A percentile compares a stretch with the other conserved stretches of the same genome.
These are phyloP conservation scores for Drosophila sp. DNA, from an alignment of 1,140 invertebrate genomes.

Conservation along the genomic window DNA sequence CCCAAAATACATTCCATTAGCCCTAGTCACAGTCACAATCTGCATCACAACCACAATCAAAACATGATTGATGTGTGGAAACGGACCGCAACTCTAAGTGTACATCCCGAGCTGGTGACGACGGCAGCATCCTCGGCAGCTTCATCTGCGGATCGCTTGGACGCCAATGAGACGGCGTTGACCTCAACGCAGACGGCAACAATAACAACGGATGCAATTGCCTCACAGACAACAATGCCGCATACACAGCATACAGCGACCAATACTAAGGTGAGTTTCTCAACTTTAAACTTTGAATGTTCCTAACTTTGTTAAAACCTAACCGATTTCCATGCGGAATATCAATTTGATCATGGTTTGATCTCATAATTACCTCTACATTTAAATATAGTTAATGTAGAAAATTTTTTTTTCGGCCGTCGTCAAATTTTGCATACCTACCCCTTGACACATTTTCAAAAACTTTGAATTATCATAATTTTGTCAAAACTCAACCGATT, in stretches of 20 bases:
- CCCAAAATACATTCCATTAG: slow-evolving; percentile 85
- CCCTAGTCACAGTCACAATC: slow-evolving; percentile 74
- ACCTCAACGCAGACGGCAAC: slow-evolving; percentile 67
- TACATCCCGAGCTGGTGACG: slow-evolving; percentile 68
- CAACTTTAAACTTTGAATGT: too few species aligned
- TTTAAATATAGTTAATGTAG: too few species aligned
- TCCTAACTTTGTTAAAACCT: too few species aligned
- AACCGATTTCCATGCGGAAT: too few species aligned
- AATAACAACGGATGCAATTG: slow-evolving; percentile 72
- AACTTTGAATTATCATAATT: too few species aligned
- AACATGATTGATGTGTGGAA: slow-evolving; percentile 78
- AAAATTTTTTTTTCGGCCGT: too few species aligned
- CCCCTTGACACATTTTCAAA: too few species aligned
- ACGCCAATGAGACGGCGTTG: slow-evolving; percentile 57
- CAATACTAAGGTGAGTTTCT: slow-evolving; percentile 67
- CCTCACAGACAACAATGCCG: slow-evolving; percentile 71
- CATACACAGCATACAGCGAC: slow-evolving; percentile 75
- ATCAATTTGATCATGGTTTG: too few species aligned
- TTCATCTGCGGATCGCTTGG: slow-evolving; percentile 80
- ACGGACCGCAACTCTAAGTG: slow-evolving; percentile 85
- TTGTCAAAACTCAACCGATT: too few species aligned
- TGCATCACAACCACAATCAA: slow-evolving; percentile 69
- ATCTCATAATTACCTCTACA: too few species aligned
- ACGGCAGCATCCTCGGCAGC: slow-evolving; percentile 16
- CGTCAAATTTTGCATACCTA: too few species aligned